phyloP scores from a whole-genome alignment of 2,888 invertebrate genomes.

The Cephus sareptanus region DNA sequence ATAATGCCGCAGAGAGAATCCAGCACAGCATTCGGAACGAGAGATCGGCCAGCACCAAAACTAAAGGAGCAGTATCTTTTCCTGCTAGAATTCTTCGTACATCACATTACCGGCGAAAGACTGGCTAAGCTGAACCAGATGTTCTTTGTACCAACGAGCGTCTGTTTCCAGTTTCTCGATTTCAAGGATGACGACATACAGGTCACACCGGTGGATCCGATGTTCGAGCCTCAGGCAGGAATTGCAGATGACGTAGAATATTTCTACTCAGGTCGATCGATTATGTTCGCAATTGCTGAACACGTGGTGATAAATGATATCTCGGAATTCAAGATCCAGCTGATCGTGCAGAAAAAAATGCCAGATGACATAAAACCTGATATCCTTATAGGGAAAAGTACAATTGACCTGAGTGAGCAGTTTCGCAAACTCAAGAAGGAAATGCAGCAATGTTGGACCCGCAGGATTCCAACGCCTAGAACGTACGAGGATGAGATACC shows the following conservation, averaged over 20 bases:
- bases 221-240: slow-evolving; percentile 57
- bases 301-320: slow-evolving; percentile 67
- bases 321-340: slow-evolving; percentile 68
- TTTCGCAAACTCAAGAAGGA: slow-evolving; percentile 72
- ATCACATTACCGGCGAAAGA: slow-evolving; percentile 62
- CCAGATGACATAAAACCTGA: slow-evolving; percentile 72
- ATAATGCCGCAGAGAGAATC: background rate
- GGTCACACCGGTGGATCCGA: slow-evolving; percentile 50
- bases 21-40: slow-evolving; percentile 3
- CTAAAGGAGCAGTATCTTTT: slow-evolving; percentile 64
- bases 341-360: slow-evolving; percentile 71
- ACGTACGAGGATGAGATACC: slow-evolving; percentile 72
- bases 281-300: slow-evolving; percentile 73
- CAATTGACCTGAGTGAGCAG: slow-evolving; percentile 73
- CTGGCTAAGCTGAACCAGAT: slow-evolving; percentile 54
- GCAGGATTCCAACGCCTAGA: slow-evolving; percentile 58
- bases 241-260: slow-evolving; percentile 49
- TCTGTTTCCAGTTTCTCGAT: slow-evolving; percentile 70
- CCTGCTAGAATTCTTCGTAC: slow-evolving; percentile 74
- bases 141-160: slow-evolving; percentile 68
- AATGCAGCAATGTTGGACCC: slow-evolving; percentile 48
- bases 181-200: slow-evolving; percentile 67
- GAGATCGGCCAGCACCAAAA: background rate
- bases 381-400: slow-evolving; percentile 70
- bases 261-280: slow-evolving; percentile 74